These are phyloP conservation scores for Cheilinus undulatus DNA, from an alignment of 2,113 vertebrate species.

Conservation along the genomic window DNA sequence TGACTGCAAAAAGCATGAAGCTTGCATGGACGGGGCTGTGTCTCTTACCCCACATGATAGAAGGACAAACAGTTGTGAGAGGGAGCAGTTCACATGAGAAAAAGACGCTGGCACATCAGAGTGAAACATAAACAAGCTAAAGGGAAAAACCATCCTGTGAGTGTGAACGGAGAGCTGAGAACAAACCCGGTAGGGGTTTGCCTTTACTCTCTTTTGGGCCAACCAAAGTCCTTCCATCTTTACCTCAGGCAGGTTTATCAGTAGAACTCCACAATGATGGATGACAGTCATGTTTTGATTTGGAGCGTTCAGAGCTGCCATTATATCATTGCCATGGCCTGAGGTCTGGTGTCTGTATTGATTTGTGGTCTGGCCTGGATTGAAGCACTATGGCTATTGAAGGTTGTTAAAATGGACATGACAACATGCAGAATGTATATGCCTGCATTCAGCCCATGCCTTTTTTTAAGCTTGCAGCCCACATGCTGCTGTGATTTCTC, in stretches of 20 bases:
- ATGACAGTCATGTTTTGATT: constrained; percentile 49
- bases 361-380: constrained; percentile 42
- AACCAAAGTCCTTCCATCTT: background rate
- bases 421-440: background rate
- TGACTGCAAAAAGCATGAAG: too few species aligned
- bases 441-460: background rate
- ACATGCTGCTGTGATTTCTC: constrained; percentile 37
- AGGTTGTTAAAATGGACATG: constrained; percentile 18
- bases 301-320: constrained; percentile 32
- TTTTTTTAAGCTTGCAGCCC: constrained; percentile 16
- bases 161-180: too few species aligned
- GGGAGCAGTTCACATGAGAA: too few species aligned
- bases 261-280: constrained; percentile 36
- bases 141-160: too few species aligned
- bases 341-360: constrained; percentile 37
- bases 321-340: constrained; percentile 27
- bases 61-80: too few species aligned
- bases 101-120: too few species aligned
- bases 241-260: constrained; percentile 35
- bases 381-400: constrained; percentile 23
- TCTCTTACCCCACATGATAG: too few species aligned
- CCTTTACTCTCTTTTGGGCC: background rate
- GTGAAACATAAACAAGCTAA: too few species aligned
- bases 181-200: too few species aligned
- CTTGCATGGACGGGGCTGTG: too few species aligned